Conservation (phyloP, 37 sponge, comb jelly and placozoan species). For the Beroe ovata region DNA sequence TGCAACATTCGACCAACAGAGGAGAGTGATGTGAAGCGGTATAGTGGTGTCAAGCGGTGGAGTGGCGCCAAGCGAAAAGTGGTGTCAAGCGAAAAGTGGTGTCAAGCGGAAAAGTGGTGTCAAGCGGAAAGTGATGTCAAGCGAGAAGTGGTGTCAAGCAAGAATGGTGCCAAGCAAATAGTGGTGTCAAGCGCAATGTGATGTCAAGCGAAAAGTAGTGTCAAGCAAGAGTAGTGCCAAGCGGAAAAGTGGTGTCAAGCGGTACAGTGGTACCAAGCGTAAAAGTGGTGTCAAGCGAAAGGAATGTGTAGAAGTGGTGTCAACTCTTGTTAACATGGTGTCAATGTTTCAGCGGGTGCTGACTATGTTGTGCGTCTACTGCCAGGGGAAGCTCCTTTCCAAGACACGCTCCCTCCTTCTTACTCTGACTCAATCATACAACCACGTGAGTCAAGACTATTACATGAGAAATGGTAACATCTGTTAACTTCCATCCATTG, state of each 20-base stretch:
- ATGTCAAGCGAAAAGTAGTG: background rate
- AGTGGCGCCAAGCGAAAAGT: background rate
- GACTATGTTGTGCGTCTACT: constrained; percentile 43
- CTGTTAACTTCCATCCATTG: no score
- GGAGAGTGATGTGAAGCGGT: background rate
- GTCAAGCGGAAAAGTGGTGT: background rate
- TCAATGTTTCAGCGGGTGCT: constrained; percentile 34
- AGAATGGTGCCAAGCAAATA: background rate
- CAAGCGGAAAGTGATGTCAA: background rate
- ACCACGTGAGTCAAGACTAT: background rate
- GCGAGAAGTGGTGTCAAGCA: background rate
- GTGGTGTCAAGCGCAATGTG: background rate
- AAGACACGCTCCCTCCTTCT: constrained; percentile 28
- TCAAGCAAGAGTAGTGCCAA: background rate
- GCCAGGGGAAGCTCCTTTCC: constrained; percentile 49
- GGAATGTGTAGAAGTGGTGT: no score
- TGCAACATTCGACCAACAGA: no score
- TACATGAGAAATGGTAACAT: no score
- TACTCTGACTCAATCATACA: constrained; percentile 1
- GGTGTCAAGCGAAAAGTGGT: background rate
- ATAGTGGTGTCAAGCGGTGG: background rate
- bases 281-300: no score
- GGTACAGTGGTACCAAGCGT: no score
- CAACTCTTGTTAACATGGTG: no score
- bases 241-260: no score